Conservation (phyloP, 2,888 invertebrate genomes). For the Eupithecia vulgata region DNA sequence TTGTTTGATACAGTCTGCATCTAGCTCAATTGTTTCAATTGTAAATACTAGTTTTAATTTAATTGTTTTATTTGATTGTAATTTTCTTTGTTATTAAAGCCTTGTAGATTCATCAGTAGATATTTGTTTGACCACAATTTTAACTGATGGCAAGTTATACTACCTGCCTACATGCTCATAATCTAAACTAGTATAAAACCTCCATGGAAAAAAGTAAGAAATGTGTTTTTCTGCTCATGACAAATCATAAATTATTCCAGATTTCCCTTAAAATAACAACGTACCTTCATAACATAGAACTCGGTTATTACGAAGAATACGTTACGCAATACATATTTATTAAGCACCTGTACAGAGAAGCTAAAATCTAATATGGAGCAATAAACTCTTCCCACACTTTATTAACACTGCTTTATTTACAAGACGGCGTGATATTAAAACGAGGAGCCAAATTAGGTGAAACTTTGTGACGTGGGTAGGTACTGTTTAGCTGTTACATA, state of each 20-base stretch:
- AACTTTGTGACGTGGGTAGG: constrained; percentile 49
- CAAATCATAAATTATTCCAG: neutral
- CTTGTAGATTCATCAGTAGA: no score
- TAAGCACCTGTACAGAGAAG: neutral
- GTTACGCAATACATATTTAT: neutral
- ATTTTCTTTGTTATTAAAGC: no score
- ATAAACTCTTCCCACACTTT: constrained; percentile 4
- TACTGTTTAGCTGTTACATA: constrained; percentile 22
- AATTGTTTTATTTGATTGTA: no score
- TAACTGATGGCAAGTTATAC: no score
- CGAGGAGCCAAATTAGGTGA: constrained; percentile 49
- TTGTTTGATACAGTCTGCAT: no score
- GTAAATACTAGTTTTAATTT: no score
- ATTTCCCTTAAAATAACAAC: neutral
- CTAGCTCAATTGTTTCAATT: no score
- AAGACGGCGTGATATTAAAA: constrained; percentile 54
- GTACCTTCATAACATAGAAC: neutral
- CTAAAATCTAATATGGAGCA: constrained; percentile 44
- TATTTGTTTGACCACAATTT: neutral
- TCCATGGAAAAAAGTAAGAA: neutral
- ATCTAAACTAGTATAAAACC: neutral
- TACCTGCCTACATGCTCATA: neutral
- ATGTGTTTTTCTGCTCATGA: neutral
- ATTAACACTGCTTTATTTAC: constrained; percentile 45
- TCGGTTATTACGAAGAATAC: neutral